Evolutionary conservation across 23 tunicate genomes (phyloP), one percentile per base, ranked within the genome.

Genomic region (Styela clava): DNA sequence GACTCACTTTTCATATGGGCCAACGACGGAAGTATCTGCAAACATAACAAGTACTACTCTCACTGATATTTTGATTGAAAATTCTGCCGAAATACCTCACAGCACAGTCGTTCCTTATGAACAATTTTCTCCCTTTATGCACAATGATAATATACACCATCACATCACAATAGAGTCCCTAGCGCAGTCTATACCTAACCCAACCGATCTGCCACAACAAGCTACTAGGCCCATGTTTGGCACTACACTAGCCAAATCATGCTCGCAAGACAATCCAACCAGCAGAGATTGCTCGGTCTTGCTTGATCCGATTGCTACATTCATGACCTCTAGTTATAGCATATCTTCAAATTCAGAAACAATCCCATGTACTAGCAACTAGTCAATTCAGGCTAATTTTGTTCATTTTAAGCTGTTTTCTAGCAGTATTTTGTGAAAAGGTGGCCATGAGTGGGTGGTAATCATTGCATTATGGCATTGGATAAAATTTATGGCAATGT

Each of bases 281-380:
- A 52, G 81, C 21, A 24, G 33, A 22, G 65, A 52, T 52, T 56
- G 31, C 2, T 23, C 64, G 12, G 32, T 76, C 26, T 51, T 44
- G 32, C 37, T 76, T 12, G 81, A 76, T 27, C 81, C 81, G 16
- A 76, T 76, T 29, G 81, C 52, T 20, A 76, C 81, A 20, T 76
- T 76, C 31, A 76, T 76, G 81, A 32, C 81, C 16, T 52, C 65
- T 21, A 52, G 52, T n/a, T 76, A 24, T 1, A 56, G 21, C 35
- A 52, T 44, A 27, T 36, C 65, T 36, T 22, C 64, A 32, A 56
- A 70, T 26, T 20, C 64, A 7, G 81, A 76, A 67, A 67, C 71
- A 24, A 67, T 67, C 19, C 71, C 71, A 27, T 67, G 30, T 67
- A 67, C 31, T 67, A 44, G 56, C 12, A 44, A 44, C 56, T 44